A percentile compares a stretch with the other conserved stretches of the same genome.
These are phyloP conservation scores for Uloborus plumipes DNA, from an alignment of 2,888 invertebrate species.

Conservation along the genomic window DNA sequence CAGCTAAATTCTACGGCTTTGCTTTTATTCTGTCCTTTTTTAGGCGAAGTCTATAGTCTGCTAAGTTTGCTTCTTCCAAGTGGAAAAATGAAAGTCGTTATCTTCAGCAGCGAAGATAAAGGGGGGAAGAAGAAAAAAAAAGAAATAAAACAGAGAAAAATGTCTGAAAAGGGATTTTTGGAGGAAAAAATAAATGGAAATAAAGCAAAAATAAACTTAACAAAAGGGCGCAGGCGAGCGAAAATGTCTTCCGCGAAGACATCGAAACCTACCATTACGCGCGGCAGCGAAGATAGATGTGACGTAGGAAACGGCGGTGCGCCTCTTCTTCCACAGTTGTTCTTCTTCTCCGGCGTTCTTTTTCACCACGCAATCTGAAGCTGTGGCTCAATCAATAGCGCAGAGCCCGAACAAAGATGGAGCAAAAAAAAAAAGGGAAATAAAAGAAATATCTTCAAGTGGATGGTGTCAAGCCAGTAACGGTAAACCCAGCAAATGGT, in stretches of 20 bases:
- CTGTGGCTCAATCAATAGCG: conserved; percentile 57
- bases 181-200: conserved; percentile 12
- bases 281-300: conserved; percentile 48
- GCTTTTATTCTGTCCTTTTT: no score
- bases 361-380: conserved; percentile 47
- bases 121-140: no score
- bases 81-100: no score
- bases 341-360: conserved; percentile 5
- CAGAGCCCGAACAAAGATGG: conserved; percentile 39
- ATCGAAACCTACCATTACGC: conserved; percentile 58
- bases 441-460: conserved; percentile 44
- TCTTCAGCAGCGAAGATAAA: no score
- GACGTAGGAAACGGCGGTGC: conserved; percentile 55
- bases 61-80: no score
- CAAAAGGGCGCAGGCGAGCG: conserved; percentile 34
- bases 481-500: conserved; percentile 55
- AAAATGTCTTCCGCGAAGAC: conserved; percentile 55
- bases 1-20: no score
- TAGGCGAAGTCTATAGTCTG: no score
- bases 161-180: no score
- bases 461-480: conserved; percentile 58
- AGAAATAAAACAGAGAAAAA: no score
- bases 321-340: conserved; percentile 49
- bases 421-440: conserved; percentile 13
- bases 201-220: conserved; percentile 31